Percentiles rank a stretch among this genome's conserved stretches.
Conservation (phyloP, 1,140 invertebrate species). For the Zelostemma sp. region DNA sequence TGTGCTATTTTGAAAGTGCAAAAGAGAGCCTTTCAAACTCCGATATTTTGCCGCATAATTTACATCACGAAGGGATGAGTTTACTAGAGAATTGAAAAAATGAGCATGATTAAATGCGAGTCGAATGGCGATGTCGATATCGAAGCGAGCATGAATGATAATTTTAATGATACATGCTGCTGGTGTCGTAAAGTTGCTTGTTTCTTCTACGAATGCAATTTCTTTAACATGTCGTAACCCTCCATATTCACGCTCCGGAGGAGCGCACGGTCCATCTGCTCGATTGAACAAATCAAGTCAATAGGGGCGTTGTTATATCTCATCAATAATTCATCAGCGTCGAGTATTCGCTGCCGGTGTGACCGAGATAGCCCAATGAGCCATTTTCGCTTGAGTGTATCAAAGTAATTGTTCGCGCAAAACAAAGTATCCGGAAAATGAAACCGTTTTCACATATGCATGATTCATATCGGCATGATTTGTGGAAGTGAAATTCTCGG, state of each 20-base stretch:
- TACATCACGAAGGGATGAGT: too few relatives aligned
- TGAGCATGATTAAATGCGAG: too few relatives aligned
- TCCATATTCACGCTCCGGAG: too few relatives aligned
- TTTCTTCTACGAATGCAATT: slow-evolving; percentile 27
- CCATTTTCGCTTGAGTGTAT: slow-evolving; percentile 30
- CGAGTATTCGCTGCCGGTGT: slow-evolving; percentile 24
- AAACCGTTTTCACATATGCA: slow-evolving; percentile 22
- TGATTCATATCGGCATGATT: slow-evolving; percentile 8
- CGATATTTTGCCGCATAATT: too few relatives aligned
- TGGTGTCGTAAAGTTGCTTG: neutral
- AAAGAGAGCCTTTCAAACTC: too few relatives aligned
- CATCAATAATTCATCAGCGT: slow-evolving; percentile 43
- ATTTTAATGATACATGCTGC: neutral
- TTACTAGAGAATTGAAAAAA: too few relatives aligned
- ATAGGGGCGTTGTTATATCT: slow-evolving; percentile 31
- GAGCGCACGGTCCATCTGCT: slow-evolving; percentile 27
- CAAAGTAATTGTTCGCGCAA: slow-evolving; percentile 23
- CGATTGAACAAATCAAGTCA: slow-evolving; percentile 27
- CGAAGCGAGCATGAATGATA: neutral
- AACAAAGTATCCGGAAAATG: slow-evolving; percentile 27
- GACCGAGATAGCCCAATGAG: slow-evolving; percentile 28
- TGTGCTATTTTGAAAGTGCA: too few relatives aligned
- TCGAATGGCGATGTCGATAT: too few relatives aligned
- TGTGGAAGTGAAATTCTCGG: slow-evolving; percentile 15
- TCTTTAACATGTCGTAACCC: neutral